Conservation (phyloP, 2,797 vertebrate species). For the Carduelis carduelis region DNA sequence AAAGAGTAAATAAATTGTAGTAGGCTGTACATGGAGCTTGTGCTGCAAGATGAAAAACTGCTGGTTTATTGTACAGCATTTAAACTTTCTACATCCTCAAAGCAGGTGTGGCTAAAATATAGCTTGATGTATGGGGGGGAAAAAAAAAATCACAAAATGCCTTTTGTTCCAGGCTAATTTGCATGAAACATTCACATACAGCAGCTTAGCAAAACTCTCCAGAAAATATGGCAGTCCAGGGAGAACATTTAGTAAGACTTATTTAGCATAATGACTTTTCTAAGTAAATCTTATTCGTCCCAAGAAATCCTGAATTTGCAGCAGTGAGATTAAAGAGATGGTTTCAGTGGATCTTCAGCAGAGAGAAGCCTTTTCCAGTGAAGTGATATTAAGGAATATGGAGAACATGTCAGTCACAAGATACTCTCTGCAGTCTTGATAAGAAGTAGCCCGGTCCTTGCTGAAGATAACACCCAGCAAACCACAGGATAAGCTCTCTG, state of each 20-base stretch:
- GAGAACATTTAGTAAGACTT: constrained; percentile 48
- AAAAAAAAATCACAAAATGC: not conserved
- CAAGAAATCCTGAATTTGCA: constrained; percentile 50
- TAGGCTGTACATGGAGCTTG: not conserved
- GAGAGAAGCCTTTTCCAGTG: not conserved
- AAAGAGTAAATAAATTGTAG: not conserved
- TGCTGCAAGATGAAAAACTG: not conserved
- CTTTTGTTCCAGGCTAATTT: not conserved
- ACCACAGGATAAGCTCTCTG: not conserved
- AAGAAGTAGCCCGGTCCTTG: not conserved
- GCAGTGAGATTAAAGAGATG: not conserved
- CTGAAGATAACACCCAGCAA: not conserved
- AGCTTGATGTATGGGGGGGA: not conserved
- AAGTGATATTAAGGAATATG: not conserved
- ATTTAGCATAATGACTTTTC: constrained; percentile 42
- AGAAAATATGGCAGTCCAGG: constrained; percentile 25
- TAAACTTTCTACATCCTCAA: not conserved
- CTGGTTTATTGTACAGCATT: not conserved
- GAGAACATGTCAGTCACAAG: not conserved
- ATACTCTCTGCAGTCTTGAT: not conserved
- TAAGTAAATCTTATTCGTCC: constrained; percentile 56
- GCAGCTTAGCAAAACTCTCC: constrained; percentile 21
- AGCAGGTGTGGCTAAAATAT: not conserved
- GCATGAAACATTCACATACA: not conserved
- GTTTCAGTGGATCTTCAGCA: not conserved